Base-by-base conservation (phyloP, 2,888 invertebrate genomes). In the Falcaria lacertinaria region DNA sequence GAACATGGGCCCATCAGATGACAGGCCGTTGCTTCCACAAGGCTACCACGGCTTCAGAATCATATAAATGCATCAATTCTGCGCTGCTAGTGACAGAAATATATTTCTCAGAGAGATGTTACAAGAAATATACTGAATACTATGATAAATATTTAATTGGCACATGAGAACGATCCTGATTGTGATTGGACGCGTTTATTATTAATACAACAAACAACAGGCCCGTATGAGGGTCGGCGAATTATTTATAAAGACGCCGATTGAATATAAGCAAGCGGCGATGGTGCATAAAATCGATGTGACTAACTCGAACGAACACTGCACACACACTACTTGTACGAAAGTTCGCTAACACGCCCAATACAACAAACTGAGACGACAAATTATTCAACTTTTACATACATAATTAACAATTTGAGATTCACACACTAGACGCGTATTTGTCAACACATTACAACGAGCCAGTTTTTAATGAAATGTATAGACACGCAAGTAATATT, bases 111-210 rank as follows among this genome's bases (percentile, higher is more conserved):
- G 49, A 44, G 52, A 48, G 48, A 42, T 48, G 43, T 45, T 50
- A 58, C 57, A 56, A 57, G 54, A 57, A 65, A 57, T 60, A 16
- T 17, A 38, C 37, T 56, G 57, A 64, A 63, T 58, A 60, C 57
- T 52, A 60, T 66, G 63, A 68, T 73, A 72, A 72, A 76, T 73
- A 74, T 72, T 74, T 74, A 79, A 80, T 80, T 79, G 74, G 74
- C 74, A 67, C 72, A 74, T 64, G 70, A 78, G 67, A 70, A 73
- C 69, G 62, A 73, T 66, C 52, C 58, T 70, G 74, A 80, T 78
- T 77, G 73, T 4, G n/a, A n/a, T n/a, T 4, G 19, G 74, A 72
- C 66, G 71, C 71, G 62, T 77, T 75, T 80, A 81, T 74, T 77
- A 77, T 76, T 75, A 78, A 76, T 71, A 78, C 70, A 68, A 78